Evolutionary conservation across 1,140 invertebrate genomes (phyloP).

Genomic region (Drosophila sturtevanti): DNA sequence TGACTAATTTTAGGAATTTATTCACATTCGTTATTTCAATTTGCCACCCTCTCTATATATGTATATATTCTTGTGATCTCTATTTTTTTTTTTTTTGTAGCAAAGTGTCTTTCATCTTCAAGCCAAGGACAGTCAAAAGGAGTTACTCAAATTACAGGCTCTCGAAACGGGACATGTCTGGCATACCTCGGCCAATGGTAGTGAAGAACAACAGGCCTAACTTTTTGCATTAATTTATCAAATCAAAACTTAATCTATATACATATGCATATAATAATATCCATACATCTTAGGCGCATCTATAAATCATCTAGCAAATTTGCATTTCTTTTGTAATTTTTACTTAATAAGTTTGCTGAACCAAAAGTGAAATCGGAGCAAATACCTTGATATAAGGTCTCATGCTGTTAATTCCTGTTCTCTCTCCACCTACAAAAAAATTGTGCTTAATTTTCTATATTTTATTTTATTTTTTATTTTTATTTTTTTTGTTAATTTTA

Average conservation of each 20-base stretch:
- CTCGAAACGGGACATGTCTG: constrained; percentile 75
- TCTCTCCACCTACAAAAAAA: not conserved
- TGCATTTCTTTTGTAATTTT: constrained; percentile 47
- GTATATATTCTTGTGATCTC: not conserved
- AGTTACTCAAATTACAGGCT: constrained; percentile 79
- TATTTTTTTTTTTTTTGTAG: constrained; percentile 60
- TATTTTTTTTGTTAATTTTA: constrained; percentile 11
- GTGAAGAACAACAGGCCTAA: constrained; percentile 64
- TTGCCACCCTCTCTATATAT: not conserved
- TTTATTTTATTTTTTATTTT: not conserved
- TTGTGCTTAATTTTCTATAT: constrained; percentile 3
- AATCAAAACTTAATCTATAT: constrained; percentile 12
- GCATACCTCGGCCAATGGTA: constrained; percentile 63
- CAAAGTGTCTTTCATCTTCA: constrained; percentile 92
- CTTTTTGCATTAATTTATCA: not conserved
- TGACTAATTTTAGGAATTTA: too few relatives aligned
- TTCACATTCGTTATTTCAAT: too few relatives aligned
- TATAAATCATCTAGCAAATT: constrained; percentile 50
- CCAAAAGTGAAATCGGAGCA: constrained; percentile 3
- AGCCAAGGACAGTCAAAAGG: constrained; percentile 89
- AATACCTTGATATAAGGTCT: not conserved
- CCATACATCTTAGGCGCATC: constrained; percentile 24
- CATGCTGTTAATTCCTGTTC: not conserved
- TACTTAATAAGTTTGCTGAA: constrained; percentile 20
- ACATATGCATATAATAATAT: constrained; percentile 7